Conservation (phyloP, 64 coral and sea anemone genomes). For the Anthopleura sola region DNA sequence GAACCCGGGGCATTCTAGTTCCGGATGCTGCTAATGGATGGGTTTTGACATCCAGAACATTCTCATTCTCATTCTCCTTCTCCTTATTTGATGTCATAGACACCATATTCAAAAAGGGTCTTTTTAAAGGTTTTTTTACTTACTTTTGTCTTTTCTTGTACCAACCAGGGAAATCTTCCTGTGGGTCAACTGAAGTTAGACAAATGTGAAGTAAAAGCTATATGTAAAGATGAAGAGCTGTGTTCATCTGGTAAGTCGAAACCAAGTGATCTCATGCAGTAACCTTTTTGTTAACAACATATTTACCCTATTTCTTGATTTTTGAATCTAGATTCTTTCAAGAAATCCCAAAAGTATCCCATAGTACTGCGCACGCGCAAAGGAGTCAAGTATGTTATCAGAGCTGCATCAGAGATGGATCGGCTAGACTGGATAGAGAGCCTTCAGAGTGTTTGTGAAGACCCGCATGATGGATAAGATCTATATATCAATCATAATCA, state of each 20-base stretch:
- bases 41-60: too few relatives aligned
- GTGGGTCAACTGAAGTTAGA: slow-evolving; percentile 67
- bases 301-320: background rate
- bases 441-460: slow-evolving; percentile 44
- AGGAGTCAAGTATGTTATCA: slow-evolving; percentile 55
- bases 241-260: background rate
- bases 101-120: too few relatives aligned
- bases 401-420: slow-evolving; percentile 52
- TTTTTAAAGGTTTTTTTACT: too few relatives aligned
- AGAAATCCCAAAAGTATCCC: slow-evolving; percentile 24
- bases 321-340: background rate
- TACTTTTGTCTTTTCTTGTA: background rate
- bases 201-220: slow-evolving; percentile 52
- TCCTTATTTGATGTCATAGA: too few relatives aligned
- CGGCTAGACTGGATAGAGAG: slow-evolving; percentile 49
- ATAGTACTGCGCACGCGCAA: slow-evolving; percentile 50
- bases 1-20: too few relatives aligned
- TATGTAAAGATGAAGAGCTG: slow-evolving; percentile 59
- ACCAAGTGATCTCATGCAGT: too few relatives aligned
- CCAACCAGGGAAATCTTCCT: slow-evolving; percentile 44
- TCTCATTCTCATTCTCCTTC: too few relatives aligned
- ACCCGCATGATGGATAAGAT: background rate
- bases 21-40: too few relatives aligned
- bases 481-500: background rate
- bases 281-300: too few relatives aligned